phyloP scores from a whole-genome alignment of 2,888 invertebrate species.

The Cephus sareptanus region DNA sequence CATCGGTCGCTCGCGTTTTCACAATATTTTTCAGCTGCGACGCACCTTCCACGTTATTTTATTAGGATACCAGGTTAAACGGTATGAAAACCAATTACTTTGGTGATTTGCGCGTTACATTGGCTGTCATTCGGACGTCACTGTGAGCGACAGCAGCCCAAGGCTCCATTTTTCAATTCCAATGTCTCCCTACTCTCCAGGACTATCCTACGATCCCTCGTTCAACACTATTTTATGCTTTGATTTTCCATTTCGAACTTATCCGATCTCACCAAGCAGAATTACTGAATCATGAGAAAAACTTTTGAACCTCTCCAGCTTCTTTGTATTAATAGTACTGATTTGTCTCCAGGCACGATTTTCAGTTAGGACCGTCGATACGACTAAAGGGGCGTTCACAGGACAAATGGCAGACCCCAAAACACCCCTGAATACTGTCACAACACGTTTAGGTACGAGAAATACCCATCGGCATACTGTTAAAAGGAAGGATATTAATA shows the following conservation, averaged over 20 bases:
- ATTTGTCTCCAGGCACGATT: constrained; percentile 50
- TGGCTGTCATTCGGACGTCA: constrained; percentile 59
- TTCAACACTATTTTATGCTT: neutral
- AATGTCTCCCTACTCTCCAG: constrained; percentile 44
- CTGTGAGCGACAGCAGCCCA: constrained; percentile 59
- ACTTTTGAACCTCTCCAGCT: neutral
- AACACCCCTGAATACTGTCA: constrained; percentile 59
- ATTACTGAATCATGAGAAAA: neutral
- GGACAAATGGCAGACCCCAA: constrained; percentile 47
- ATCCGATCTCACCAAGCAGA: neutral
- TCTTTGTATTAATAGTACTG: constrained; percentile 51
- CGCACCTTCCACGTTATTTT: neutral
- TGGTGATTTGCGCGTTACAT: constrained; percentile 60
- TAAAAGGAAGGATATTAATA: constrained; percentile 51
- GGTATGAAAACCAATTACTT: constrained; percentile 54
- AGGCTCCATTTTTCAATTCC: constrained; percentile 62
- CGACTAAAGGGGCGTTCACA: constrained; percentile 24
- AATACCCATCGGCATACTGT: constrained; percentile 35
- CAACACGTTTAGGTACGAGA: constrained; percentile 51
- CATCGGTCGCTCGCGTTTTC: neutral
- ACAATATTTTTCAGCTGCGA: neutral
- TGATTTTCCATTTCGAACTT: neutral
- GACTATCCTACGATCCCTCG: neutral
- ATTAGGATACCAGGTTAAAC: constrained; percentile 26
- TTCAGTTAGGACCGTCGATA: constrained; percentile 20